Evolutionary conservation across 2,113 vertebrate species (phyloP), one percentile per base, ranked within the genome.

Genomic region (Meriones unguiculatus): DNA sequence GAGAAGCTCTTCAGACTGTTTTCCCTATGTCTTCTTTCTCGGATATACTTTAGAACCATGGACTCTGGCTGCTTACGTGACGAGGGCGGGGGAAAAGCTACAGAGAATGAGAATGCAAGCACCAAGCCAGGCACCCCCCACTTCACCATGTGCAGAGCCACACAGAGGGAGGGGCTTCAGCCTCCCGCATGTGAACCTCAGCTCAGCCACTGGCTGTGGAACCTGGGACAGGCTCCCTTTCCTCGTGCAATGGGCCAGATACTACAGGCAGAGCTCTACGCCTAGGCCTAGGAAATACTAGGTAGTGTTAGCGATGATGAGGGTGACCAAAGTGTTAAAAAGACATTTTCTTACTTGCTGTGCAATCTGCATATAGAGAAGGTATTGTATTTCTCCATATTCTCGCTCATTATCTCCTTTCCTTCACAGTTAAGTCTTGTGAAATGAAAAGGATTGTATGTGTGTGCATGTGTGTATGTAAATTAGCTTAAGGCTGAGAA

Each of bases 361-460:
- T 90, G 52, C 59, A 62, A 84, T 84, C 50, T 81, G 32, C 38
- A 24, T 76, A 20, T 70, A 89, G 41, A 90, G 69, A 70, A 91
- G 75, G 69, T 38, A 92, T 85, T 72, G 1, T 69, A 38, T 59
- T 81, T 96, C 41, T 76, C 89, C 87, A 35, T 85, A 67, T 85
- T 89, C 73, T 94, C 9, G 62, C 30, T 95, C 92, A 91, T 75
- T 85, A 84, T 77, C 50, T 72, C 70, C 80, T 81, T 91, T 86
- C 15, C 50, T 93, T 95, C 91, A 96, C 52, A 89, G 70, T 32
- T 86, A 90, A 25, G 41, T 32, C 52, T 95, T 78, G 41, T 62
- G 80, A 96, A 97, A 90, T 75, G 76, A 93, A 12, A 89, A 50
- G 64, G 18, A 22, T 1, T 46, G 11, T 30, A 15, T 77, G 52